A percentile compares a stretch with the other conserved stretches of the same genome.
Conservation (phyloP, 2,113 vertebrate species). For the Herpetotheres cachinnans region DNA sequence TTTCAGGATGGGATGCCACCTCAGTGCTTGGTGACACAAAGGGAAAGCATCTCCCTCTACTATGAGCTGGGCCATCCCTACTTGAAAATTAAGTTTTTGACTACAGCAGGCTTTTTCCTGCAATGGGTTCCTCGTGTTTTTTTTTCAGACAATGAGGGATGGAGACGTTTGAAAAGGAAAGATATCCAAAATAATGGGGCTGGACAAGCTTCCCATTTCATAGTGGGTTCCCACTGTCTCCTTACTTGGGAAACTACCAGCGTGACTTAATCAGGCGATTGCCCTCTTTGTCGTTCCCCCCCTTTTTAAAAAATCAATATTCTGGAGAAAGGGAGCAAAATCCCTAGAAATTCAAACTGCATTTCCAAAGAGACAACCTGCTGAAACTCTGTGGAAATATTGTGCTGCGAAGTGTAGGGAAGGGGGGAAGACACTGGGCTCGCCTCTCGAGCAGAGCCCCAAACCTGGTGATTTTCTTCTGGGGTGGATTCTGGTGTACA, state of each 20-base stretch:
- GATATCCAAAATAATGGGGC: background rate
- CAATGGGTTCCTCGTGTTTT: background rate
- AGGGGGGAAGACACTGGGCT: background rate
- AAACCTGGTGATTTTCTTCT: accelerated
- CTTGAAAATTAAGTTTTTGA: background rate
- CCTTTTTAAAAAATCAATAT: background rate
- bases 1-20: background rate
- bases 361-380: background rate
- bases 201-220: background rate
- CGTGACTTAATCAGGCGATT: background rate
- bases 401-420: accelerated
- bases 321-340: background rate
- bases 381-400: background rate
- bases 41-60: background rate
- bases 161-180: background rate
- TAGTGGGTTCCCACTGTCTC: accelerated
- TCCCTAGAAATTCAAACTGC: background rate
- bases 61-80: accelerated
- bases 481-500: background rate
- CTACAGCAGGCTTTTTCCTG: background rate
- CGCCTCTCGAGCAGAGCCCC: background rate
- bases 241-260: background rate
- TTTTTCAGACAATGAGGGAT: background rate
- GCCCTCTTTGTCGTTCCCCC: background rate
- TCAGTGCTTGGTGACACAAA: background rate